These are phyloP conservation scores for Pocillopora meandrina DNA, from an alignment of 92 coral and sea anemone genomes.

Conservation along the genomic window DNA sequence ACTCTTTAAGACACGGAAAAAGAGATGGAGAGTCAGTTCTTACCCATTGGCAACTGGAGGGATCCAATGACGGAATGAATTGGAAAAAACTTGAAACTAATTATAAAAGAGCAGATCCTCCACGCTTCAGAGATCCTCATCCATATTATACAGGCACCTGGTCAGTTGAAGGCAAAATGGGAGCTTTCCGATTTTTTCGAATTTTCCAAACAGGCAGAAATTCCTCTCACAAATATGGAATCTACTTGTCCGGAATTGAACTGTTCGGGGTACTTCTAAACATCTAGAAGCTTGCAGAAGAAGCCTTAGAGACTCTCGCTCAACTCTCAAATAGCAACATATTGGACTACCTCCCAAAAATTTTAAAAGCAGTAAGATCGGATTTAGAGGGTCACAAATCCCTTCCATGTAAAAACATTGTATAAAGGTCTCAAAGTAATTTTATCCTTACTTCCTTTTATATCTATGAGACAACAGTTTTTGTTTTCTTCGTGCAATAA, in stretches of 20 bases:
- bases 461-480: too few relatives aligned
- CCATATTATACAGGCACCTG: slow-evolving; percentile 69
- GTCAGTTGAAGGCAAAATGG: slow-evolving; percentile 59
- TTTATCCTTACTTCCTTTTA: too few relatives aligned
- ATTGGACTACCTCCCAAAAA: too few relatives aligned
- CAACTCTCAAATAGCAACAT: too few relatives aligned
- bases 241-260: slow-evolving; percentile 74
- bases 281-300: slow-evolving; percentile 1
- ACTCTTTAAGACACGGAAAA: slow-evolving; percentile 75
- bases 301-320: too few relatives aligned
- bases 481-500: too few relatives aligned
- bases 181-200: slow-evolving; percentile 66
- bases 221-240: slow-evolving; percentile 61
- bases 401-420: too few relatives aligned
- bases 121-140: slow-evolving; percentile 45
- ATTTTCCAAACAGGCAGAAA: slow-evolving; percentile 80
- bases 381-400: too few relatives aligned
- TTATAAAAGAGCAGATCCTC: slow-evolving; percentile 27
- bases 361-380: too few relatives aligned
- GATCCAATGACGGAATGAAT: slow-evolving; percentile 58
- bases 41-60: slow-evolving; percentile 68
- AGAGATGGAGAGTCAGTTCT: slow-evolving; percentile 67
- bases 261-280: slow-evolving; percentile 63
- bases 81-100: slow-evolving; percentile 57
- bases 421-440: too few relatives aligned